Conservation (phyloP, 2,113 vertebrate species). For the Pelecanoides urinatrix region DNA sequence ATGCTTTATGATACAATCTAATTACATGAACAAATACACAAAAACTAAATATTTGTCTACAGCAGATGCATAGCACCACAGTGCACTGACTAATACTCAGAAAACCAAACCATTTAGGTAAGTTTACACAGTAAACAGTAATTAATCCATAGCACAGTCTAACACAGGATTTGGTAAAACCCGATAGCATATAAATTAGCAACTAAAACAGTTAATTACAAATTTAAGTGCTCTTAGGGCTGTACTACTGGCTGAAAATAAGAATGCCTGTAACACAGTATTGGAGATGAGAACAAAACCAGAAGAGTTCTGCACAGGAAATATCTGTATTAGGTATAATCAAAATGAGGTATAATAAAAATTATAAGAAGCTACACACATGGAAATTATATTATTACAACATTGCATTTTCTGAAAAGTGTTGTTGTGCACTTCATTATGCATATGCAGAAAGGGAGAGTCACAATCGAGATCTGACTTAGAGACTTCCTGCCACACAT, state of each 20-base stretch:
- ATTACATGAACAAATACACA: not conserved
- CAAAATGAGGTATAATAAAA: not conserved
- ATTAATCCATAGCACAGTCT: not conserved
- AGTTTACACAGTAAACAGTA: conserved; percentile 37
- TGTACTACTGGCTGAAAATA: not conserved
- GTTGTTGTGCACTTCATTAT: not conserved
- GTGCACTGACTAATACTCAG: not conserved
- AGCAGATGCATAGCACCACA: not conserved
- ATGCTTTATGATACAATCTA: not conserved
- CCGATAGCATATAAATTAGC: not conserved
- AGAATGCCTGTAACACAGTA: not conserved
- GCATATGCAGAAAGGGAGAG: not conserved
- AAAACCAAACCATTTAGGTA: not conserved
- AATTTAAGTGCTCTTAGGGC: not conserved
- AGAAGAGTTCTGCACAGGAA: not conserved
- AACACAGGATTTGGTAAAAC: not conserved
- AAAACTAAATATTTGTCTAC: not conserved
- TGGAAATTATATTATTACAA: not conserved
- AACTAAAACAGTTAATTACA: not conserved
- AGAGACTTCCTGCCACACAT: not conserved
- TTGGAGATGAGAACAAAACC: not conserved
- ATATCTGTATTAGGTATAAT: not conserved
- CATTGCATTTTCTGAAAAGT: not conserved
- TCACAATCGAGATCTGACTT: not conserved
- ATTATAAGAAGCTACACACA: not conserved